Conservation (phyloP, 1,140 invertebrate genomes). For the Drosophila asahinai region DNA sequence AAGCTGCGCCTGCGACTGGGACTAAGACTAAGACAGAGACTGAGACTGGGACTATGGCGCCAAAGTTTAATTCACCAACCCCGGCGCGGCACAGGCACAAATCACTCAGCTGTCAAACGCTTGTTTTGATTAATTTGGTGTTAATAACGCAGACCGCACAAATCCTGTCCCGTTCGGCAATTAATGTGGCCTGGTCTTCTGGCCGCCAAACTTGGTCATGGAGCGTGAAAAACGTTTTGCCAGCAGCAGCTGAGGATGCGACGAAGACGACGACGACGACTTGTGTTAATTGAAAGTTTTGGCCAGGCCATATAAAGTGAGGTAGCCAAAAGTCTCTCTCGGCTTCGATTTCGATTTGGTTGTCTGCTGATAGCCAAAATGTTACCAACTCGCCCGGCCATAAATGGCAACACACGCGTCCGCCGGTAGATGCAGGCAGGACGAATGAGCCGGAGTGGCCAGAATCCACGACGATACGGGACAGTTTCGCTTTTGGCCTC, state of each 20-base stretch:
- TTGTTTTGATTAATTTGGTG: conserved; percentile 80
- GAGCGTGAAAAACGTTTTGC: conserved; percentile 72
- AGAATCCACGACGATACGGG: conserved; percentile 28
- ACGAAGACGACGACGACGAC: conserved; percentile 12
- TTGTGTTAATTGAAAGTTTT: conserved; percentile 82
- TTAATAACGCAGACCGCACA: conserved; percentile 68
- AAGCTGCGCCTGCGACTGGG: conserved; percentile 25
- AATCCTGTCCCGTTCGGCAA: conserved; percentile 69
- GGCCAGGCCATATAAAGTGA: conserved; percentile 70
- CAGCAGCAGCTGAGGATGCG: conserved; percentile 67
- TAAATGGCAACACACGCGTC: conserved; percentile 77
- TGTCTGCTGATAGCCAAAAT: conserved; percentile 79
- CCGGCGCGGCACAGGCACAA: conserved; percentile 52
- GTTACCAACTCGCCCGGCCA: conserved; percentile 53
- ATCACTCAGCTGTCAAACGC: conserved; percentile 80
- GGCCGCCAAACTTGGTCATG: conserved; percentile 64
- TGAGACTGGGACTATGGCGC: conserved; percentile 58
- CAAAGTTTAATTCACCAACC: conserved; percentile 57
- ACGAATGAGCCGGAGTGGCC: conserved; percentile 23
- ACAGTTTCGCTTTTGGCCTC: conserved; percentile 36
- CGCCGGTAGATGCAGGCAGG: conserved; percentile 47
- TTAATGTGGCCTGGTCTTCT: conserved; percentile 56
- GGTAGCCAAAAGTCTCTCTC: conserved; percentile 55
- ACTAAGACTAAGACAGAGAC: conserved; percentile 4
- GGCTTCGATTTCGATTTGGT: conserved; percentile 69